Evolutionary conservation across 2,113 vertebrate genomes (phyloP).

Genomic region (Nestor notabilis): DNA sequence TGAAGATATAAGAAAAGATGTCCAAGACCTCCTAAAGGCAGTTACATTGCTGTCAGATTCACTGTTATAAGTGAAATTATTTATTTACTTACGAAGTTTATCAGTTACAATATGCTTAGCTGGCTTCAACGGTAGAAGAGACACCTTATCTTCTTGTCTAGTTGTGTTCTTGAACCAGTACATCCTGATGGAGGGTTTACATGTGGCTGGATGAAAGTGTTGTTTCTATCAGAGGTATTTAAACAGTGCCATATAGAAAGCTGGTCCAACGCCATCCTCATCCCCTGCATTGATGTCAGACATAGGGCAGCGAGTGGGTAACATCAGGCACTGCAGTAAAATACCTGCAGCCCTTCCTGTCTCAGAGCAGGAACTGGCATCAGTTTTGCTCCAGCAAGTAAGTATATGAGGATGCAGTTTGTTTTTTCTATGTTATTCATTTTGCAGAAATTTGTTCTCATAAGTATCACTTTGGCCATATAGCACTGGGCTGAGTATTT

Average conservation of each 20-base stretch:
- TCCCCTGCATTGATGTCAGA: background rate
- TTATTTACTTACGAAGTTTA: background rate
- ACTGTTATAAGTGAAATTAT: background rate
- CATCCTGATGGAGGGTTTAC: background rate
- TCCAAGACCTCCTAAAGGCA: background rate
- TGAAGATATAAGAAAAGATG: background rate
- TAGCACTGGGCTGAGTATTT: background rate
- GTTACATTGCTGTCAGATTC: background rate
- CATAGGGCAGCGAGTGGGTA: background rate
- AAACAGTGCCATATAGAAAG: background rate
- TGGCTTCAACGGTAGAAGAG: background rate
- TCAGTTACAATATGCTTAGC: background rate
- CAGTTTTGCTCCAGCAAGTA: background rate
- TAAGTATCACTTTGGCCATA: background rate
- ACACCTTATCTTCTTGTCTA: background rate
- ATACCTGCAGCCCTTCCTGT: background rate
- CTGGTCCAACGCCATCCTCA: too few species aligned
- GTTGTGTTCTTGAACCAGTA: background rate
- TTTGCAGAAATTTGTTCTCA: background rate
- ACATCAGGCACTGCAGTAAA: background rate
- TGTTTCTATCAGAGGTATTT: background rate
- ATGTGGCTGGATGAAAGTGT: background rate
- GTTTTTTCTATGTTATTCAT: background rate
- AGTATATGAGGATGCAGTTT: background rate
- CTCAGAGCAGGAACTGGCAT: background rate